A percentile compares a stretch with the other conserved stretches of the same genome.
Conservation (phyloP, 2,113 vertebrate species). For the Oriolus oriolus region DNA sequence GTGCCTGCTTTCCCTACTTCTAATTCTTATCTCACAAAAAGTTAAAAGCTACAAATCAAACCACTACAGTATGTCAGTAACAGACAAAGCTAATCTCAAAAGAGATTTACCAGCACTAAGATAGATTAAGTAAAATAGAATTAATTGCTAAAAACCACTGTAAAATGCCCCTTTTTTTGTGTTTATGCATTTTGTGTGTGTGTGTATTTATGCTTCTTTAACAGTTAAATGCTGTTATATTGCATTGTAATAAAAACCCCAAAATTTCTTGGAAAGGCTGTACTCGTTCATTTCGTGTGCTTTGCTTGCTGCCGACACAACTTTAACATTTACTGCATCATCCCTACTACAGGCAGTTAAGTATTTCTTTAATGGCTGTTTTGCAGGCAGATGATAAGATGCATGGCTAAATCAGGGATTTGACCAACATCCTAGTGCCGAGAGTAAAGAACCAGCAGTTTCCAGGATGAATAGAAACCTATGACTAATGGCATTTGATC, state of each 20-base stretch:
- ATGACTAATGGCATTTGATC: conserved; percentile 44
- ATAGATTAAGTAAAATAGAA: neutral
- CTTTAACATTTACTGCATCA: neutral
- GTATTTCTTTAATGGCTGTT: neutral
- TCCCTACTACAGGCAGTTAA: neutral
- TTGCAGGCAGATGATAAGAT: neutral
- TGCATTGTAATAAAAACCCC: neutral
- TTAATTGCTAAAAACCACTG: neutral
- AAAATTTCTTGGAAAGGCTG: neutral
- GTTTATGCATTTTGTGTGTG: neutral
- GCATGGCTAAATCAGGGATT: neutral
- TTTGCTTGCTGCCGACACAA: neutral
- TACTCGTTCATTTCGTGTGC: neutral
- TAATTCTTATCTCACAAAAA: too few relatives aligned
- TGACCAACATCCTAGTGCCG: neutral
- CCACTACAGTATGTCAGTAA: too few relatives aligned
- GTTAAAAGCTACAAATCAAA: too few relatives aligned
- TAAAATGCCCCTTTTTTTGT: neutral
- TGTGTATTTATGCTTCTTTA: neutral
- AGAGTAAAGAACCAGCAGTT: neutral
- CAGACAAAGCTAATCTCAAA: neutral
- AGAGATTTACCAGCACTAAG: neutral
- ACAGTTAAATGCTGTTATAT: neutral
- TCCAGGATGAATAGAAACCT: neutral
- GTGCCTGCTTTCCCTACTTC: too few relatives aligned